phyloP scores from a whole-genome alignment of 2,113 vertebrate genomes.

The Megalops atlanticus region DNA sequence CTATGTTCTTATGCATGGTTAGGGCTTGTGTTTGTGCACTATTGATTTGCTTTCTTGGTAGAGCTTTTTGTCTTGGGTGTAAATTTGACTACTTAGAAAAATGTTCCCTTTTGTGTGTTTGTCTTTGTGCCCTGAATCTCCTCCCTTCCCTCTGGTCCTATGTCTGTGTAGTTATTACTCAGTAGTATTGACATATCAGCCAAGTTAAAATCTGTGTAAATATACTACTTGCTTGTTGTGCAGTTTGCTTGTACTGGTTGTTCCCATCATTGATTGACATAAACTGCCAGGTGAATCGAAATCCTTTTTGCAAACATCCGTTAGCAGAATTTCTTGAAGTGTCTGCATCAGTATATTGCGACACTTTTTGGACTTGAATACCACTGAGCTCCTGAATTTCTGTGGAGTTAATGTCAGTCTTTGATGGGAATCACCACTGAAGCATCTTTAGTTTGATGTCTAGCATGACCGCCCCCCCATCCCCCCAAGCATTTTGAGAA shows the following conservation, averaged over 20 bases:
- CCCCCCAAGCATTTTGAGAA: constrained; percentile 47
- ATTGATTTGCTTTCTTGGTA: background rate
- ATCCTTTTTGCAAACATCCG: too few relatives aligned
- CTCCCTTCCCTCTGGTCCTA: background rate
- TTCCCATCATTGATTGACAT: background rate
- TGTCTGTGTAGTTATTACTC: background rate
- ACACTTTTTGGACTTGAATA: background rate
- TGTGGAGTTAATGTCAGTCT: background rate
- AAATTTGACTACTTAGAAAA: background rate
- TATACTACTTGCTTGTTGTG: too few relatives aligned
- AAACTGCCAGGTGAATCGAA: too few relatives aligned
- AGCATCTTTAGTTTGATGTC: background rate
- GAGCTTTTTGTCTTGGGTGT: background rate
- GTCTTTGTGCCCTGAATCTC: background rate
- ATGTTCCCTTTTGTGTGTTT: background rate
- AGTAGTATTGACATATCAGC: too few relatives aligned
- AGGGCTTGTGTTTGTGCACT: constrained; percentile 29
- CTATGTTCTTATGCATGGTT: background rate
- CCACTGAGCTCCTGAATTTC: background rate
- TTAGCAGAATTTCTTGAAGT: too few relatives aligned
- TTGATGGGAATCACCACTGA: background rate
- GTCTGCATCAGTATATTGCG: too few relatives aligned
- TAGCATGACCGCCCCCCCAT: constrained; percentile 4
- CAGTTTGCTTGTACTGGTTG: background rate
- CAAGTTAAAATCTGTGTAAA: too few relatives aligned